Conservation (phyloP, 2,113 vertebrate species). For the Gymnarchus niloticus region DNA sequence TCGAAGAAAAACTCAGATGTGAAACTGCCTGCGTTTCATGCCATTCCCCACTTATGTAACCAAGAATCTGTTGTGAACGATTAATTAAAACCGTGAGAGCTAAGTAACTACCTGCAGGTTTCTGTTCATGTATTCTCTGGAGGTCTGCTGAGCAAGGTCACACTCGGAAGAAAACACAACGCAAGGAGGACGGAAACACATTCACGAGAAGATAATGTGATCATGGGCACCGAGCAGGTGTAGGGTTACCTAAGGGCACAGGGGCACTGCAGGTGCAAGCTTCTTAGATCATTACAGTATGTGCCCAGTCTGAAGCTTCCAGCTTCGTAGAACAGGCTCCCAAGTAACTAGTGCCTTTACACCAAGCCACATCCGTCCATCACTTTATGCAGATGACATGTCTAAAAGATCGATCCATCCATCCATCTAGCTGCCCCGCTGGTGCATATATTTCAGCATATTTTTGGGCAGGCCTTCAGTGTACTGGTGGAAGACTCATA, state of each 20-base stretch:
- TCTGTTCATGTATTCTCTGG: background rate
- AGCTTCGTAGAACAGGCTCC: background rate
- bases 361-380: background rate
- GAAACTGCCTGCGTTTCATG: background rate
- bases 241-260: background rate
- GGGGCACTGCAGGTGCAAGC: background rate
- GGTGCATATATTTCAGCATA: background rate
- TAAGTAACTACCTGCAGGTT: background rate
- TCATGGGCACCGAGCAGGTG: background rate
- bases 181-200: background rate
- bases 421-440: too few relatives aligned
- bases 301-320: background rate
- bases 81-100: background rate
- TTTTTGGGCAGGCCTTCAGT: background rate
- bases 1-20: background rate
- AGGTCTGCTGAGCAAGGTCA: background rate
- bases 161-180: background rate
- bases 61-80: background rate
- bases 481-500: background rate
- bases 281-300: background rate
- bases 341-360: too few relatives aligned
- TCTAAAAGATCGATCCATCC: background rate
- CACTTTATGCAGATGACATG: too few relatives aligned
- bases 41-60: background rate
- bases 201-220: background rate